Base-by-base conservation (phyloP, 2,888 invertebrate genomes). In the Drosophila diplacantha region DNA sequence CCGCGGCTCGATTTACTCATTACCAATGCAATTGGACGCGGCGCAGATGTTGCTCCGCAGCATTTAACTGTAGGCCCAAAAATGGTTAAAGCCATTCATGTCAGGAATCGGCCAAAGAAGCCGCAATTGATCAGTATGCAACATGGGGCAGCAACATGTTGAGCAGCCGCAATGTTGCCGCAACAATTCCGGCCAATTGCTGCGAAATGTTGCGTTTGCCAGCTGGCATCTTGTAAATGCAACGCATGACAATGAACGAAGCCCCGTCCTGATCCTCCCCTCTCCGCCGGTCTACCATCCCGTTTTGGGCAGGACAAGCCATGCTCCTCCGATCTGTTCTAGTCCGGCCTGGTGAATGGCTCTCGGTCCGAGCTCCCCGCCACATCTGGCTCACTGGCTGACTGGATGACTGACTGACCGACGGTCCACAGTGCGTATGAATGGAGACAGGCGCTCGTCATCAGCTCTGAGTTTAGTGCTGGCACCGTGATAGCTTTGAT, bases 141-240 rank as follows among this genome's bases (percentile, higher is more conserved):
- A 83, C 82, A 83, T 75, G 81, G 61, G 38, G 58, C 71, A 61
- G 66, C 64, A 66, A 69, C 69, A 72, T 74, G 71, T 71, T 67
- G 52, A 77, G 76, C 79, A 75, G 71, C 74, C 73, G 75, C 75
- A 75, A 74, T 74, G 80, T 72, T 80, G 71, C 70, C 62, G 73
- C 76, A 83, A 73, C 74, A 75, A 77, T 72, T 69, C 72, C 71
- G 70, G 68, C 67, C 83, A 79, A 79, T 77, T 82, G 80, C 79
- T 77, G 78, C 81, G 74, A 78, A 77, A 72, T 71, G 59, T 57
- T 56, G 57, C 57, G 52, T 61, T 53, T 72, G 81, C 75, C 82
- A 83, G 81, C 84, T 82, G 86, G 86, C 84, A 85, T 86, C 81
- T 79, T 83, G 85, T 85, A 83, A 66, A 86, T 84, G 85, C 83